Evolutionary conservation across 2,888 invertebrate genomes (phyloP).

Genomic region (Stegana nigrithorax): DNA sequence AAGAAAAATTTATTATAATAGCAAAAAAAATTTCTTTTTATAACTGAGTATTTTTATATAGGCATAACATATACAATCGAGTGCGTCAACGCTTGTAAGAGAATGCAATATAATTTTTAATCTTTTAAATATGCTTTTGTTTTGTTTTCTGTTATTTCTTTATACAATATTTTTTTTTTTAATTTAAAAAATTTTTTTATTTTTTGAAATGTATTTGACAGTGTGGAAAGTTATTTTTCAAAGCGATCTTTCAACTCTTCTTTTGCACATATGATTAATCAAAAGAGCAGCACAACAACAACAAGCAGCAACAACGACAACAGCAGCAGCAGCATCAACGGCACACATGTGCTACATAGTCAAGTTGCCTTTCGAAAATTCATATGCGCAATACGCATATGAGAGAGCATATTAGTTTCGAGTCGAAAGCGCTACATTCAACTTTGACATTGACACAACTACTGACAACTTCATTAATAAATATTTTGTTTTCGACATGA

Average conservation of each 20-base stretch:
- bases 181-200: too few relatives aligned
- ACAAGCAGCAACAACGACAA: background rate
- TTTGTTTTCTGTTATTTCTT: too few relatives aligned
- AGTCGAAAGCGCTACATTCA: background rate
- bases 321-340: too few relatives aligned
- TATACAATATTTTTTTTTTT: too few relatives aligned
- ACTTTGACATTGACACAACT: constrained; percentile 46
- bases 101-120: too few relatives aligned
- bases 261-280: constrained; percentile 12
- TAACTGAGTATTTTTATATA: too few relatives aligned
- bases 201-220: background rate
- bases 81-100: background rate
- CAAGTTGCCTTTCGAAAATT: too few relatives aligned
- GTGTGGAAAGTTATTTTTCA: too few relatives aligned
- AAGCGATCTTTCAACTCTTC: constrained; percentile 16
- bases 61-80: background rate
- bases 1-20: background rate
- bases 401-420: background rate
- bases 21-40: too few relatives aligned
- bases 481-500: constrained; percentile 38
- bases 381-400: too few relatives aligned
- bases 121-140: too few relatives aligned
- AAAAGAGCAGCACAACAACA: background rate
- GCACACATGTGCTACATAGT: too few relatives aligned
- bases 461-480: constrained; percentile 65